Evolutionary conservation across 2,888 invertebrate genomes (phyloP).

Genomic region (Trissoscelio sp.): DNA sequence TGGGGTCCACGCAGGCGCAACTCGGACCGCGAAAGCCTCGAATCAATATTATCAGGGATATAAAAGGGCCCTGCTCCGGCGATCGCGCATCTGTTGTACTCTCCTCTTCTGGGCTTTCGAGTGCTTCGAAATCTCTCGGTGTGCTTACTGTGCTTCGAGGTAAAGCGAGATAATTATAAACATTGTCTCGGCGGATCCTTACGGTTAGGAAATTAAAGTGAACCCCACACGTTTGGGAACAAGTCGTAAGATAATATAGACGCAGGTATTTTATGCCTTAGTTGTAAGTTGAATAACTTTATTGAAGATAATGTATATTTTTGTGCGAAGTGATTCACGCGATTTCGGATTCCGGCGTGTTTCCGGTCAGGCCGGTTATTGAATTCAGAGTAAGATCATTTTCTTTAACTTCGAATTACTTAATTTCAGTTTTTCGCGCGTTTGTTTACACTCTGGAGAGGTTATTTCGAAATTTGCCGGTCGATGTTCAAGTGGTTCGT

Average conservation of each 20-base stretch:
- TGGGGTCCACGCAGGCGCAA: conserved; percentile 48
- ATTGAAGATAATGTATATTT: conserved; percentile 21
- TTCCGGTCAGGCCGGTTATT: conserved; percentile 1
- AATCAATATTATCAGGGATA: conserved; percentile 65
- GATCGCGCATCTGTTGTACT: conserved; percentile 55
- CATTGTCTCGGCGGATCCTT: conserved; percentile 21
- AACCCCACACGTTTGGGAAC: conserved; percentile 21
- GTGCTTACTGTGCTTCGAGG: conserved; percentile 44
- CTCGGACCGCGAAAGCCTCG: conserved; percentile 11
- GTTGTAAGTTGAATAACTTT: conserved; percentile 29
- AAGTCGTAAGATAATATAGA: conserved; percentile 36
- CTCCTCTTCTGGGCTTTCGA: conserved; percentile 46
- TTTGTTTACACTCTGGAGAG: conserved; percentile 2
- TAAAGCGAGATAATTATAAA: conserved; percentile 12
- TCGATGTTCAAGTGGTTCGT: neutral
- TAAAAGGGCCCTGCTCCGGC: conserved; percentile 50
- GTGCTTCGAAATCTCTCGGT: conserved; percentile 44
- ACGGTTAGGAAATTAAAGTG: conserved; percentile 27
- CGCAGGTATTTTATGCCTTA: conserved; percentile 47
- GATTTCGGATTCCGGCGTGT: conserved; percentile 38
- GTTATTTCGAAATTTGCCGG: conserved; percentile 13
- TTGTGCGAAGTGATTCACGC: conserved; percentile 11
- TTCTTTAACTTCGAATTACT: neutral
- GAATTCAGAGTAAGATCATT: neutral
- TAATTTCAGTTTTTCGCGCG: neutral